Conservation (phyloP, 1,140 invertebrate genomes). For the Lepidurus arcticus region DNA sequence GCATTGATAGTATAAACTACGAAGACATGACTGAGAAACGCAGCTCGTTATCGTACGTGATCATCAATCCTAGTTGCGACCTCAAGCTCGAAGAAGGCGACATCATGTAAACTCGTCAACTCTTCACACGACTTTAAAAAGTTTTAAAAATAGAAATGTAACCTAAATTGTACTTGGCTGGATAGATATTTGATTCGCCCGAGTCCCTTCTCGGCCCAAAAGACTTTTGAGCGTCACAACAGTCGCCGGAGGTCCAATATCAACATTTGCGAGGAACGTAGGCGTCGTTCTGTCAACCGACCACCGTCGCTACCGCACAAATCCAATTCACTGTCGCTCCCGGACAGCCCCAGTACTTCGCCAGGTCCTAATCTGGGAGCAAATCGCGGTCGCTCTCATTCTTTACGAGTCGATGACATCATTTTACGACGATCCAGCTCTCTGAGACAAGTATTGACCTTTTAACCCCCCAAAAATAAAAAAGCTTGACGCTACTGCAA, state of each 20-base stretch:
- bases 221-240: constrained; percentile 86
- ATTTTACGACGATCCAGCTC: constrained; percentile 74
- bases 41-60: constrained; percentile 90
- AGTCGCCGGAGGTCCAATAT: constrained; percentile 83
- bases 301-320: constrained; percentile 66
- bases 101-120: constrained; percentile 67
- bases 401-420: constrained; percentile 74
- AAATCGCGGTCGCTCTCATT: constrained; percentile 69
- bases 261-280: constrained; percentile 68
- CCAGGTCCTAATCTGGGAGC: constrained; percentile 51
- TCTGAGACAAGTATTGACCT: constrained; percentile 62
- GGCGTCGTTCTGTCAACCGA: constrained; percentile 42
- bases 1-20: constrained; percentile 80
- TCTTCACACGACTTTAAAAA: not conserved
- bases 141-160: not conserved
- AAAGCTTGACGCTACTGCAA: constrained; percentile 27
- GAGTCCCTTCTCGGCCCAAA: constrained; percentile 85
- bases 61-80: constrained; percentile 97
- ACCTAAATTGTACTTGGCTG: constrained; percentile 36
- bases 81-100: constrained; percentile 92
- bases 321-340: constrained; percentile 77
- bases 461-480: not conserved
- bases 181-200: constrained; percentile 76
- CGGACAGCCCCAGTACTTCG: constrained; percentile 74
- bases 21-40: constrained; percentile 88